Conservation (phyloP, 1,140 invertebrate genomes). For the Bombus huntii region DNA sequence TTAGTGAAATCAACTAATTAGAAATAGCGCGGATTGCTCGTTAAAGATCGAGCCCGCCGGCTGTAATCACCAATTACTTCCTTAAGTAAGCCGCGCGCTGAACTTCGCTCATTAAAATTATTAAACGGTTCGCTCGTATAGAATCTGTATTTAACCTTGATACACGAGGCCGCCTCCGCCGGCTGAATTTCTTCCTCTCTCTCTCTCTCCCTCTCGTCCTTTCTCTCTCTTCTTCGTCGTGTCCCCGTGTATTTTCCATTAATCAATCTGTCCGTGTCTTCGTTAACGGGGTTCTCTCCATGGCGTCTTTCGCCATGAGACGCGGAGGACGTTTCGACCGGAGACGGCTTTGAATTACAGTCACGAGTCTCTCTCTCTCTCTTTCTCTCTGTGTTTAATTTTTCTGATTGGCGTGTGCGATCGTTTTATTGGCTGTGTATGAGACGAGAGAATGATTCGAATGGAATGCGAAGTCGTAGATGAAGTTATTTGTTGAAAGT, state of each 20-base stretch:
- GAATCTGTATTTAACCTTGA: slow-evolving; percentile 59
- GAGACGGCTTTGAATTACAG: slow-evolving; percentile 4
- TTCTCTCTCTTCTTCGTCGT: neutral
- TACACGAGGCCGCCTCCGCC: slow-evolving; percentile 19
- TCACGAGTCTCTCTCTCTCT: neutral
- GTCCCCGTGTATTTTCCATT: slow-evolving; percentile 43
- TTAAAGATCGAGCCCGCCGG: slow-evolving; percentile 64
- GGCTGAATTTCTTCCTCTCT: slow-evolving; percentile 14
- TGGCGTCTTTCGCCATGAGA: slow-evolving; percentile 5
- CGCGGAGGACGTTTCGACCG: neutral
- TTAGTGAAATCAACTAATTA: slow-evolving; percentile 70
- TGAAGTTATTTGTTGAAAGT: slow-evolving; percentile 8
- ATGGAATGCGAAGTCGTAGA: neutral
- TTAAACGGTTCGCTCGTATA: slow-evolving; percentile 59
- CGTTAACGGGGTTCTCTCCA: slow-evolving; percentile 17
- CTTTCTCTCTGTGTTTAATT: neutral
- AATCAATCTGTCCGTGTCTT: slow-evolving; percentile 50
- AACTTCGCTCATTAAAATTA: slow-evolving; percentile 70
- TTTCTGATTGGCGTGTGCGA: slow-evolving; percentile 15
- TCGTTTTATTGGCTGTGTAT: neutral
- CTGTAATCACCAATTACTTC: slow-evolving; percentile 69
- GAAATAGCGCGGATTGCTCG: slow-evolving; percentile 68
- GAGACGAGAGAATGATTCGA: neutral
- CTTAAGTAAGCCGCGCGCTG: slow-evolving; percentile 63
- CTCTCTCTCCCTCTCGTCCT: neutral